These are phyloP conservation scores for Fulmarus glacialis DNA, from an alignment of 2,113 vertebrate species.

Conservation along the genomic window DNA sequence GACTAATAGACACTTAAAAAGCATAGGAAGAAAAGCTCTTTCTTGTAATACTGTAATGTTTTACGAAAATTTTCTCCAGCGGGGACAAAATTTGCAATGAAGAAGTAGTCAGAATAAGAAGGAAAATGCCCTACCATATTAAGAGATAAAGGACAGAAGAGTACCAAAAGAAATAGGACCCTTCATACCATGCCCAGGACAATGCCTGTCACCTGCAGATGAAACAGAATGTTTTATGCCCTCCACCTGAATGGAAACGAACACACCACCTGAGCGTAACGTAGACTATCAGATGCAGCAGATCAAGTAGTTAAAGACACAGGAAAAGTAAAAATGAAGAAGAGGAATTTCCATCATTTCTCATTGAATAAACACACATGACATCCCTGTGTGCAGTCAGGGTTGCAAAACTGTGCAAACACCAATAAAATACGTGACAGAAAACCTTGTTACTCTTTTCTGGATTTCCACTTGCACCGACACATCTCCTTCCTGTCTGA, in stretches of 20 bases:
- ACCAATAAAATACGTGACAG: rapidly evolving
- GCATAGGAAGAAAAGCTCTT: neutral
- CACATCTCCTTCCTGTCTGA: neutral
- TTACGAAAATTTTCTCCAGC: neutral
- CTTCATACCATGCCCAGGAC: neutral
- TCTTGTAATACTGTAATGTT: neutral
- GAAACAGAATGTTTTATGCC: neutral
- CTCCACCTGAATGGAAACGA: neutral
- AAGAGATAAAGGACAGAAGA: neutral
- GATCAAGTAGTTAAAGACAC: neutral
- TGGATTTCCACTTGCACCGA: neutral
- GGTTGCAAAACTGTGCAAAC: neutral
- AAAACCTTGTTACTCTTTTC: neutral
- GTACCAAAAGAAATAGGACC: neutral
- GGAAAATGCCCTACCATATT: neutral
- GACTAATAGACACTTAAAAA: neutral
- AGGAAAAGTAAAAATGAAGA: neutral
- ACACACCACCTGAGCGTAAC: rapidly evolving
- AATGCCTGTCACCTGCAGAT: neutral
- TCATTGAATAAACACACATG: neutral
- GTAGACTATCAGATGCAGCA: neutral
- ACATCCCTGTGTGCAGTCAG: rapidly evolving
- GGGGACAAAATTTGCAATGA: neutral
- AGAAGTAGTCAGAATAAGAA: neutral
- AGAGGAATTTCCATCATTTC: neutral